Base-by-base conservation (phyloP, 2,888 invertebrate species). In the Apodemia zela region DNA sequence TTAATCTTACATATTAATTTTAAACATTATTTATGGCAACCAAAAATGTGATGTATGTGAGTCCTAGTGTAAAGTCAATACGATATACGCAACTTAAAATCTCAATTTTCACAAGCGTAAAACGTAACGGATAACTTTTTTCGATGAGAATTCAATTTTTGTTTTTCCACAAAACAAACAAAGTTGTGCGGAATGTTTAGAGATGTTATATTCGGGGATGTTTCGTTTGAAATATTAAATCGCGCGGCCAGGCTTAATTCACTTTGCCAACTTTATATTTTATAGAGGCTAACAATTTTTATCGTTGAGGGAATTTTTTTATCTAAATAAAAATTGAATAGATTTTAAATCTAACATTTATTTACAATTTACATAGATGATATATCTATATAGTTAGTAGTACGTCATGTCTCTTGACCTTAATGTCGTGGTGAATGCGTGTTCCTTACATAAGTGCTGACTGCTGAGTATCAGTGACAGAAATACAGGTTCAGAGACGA, bases 211-310 rank as follows among this genome's bases (percentile, higher is more conserved):
- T 54, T 15, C 21, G 54, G 25, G 25, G 25, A 54, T 54, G 54
- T 54, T 54, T 54, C n/a, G 25, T 54, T 54, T 54, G 54, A 54
- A 54, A 54, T 54, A 54, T 54, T 54, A 54, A 54, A 54, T 54
- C 54, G 25, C 54, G 54, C 25, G n/a, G 54, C 54, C 25, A 54
- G 54, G 7, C 25, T 54, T 54, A 54, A 54, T 54, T 54, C 54
- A 54, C 25, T 54, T 54, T 54, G 25, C 54, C 15, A 54, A 54
- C 54, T 54, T 54, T 54, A 25, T 25, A 25, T 54, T 54, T 54
- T 54, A 45, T 54, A 54, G 25, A 54, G 29, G 2, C 11, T 54
- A 29, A 54, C 10, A 15, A 29, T 54, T 54, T 25, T 54, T 21
- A 13, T 15, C 7, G 25, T 54, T 29, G 25, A 13, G 15, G 13